Conservation (phyloP, 2,113 vertebrate genomes). For the Lagenorhynchus albirostris region DNA sequence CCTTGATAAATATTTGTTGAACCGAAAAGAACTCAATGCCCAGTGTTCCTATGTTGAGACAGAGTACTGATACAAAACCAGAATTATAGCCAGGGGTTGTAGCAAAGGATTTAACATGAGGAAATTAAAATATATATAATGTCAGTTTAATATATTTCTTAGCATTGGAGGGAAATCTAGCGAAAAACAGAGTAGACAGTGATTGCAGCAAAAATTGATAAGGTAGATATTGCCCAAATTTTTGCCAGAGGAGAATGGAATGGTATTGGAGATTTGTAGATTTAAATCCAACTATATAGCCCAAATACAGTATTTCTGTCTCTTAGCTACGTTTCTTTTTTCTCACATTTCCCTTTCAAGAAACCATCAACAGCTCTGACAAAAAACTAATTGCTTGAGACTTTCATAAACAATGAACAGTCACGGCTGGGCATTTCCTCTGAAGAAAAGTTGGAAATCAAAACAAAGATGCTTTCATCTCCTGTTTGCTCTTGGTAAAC, state of each 20-base stretch:
- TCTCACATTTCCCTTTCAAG: constrained; percentile 28
- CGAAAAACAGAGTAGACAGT: neutral
- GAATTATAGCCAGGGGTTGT: neutral
- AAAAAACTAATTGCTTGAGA: constrained; percentile 38
- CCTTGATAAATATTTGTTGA: neutral
- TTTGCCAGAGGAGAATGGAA: neutral
- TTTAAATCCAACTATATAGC: neutral
- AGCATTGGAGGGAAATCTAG: neutral
- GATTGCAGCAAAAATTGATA: neutral
- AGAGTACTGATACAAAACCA: neutral
- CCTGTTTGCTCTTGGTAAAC: constrained; percentile 33
- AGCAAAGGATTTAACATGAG: neutral
- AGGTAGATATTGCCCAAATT: neutral
- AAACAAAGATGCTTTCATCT: constrained; percentile 56
- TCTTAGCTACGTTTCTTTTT: neutral
- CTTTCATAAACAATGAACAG: constrained; percentile 37
- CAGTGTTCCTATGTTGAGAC: neutral
- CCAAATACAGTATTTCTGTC: neutral
- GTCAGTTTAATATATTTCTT: neutral
- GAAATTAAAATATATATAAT: neutral
- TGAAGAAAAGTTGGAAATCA: constrained; percentile 12
- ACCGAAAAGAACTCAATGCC: neutral
- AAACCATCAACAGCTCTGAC: neutral
- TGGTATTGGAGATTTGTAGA: neutral
- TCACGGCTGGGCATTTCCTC: constrained; percentile 24